Percentiles rank a stretch among this genome's conserved stretches.
Evolutionary conservation across 2,888 invertebrate genomes (phyloP).

Genomic region (Furcula furcula): DNA sequence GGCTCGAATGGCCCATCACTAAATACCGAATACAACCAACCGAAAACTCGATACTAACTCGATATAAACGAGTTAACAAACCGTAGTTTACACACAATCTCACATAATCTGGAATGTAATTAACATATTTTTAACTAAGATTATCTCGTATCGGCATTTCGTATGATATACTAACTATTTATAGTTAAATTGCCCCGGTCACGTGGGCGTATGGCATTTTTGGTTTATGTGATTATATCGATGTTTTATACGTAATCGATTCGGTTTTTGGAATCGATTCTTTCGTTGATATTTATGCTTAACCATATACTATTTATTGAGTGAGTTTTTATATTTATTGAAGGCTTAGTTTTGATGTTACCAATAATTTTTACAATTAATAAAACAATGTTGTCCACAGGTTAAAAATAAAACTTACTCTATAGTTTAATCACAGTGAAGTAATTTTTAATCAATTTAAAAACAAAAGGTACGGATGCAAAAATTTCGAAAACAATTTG

Average conservation of each 20-base stretch:
- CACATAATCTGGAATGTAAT: constrained; percentile 26
- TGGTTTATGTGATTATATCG: constrained; percentile 33
- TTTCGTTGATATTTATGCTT: constrained; percentile 25
- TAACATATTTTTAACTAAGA: constrained; percentile 29
- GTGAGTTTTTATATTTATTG: constrained; percentile 17
- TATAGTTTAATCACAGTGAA: too few relatives aligned
- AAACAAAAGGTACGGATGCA: too few relatives aligned
- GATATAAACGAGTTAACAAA: constrained; percentile 1
- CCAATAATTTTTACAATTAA: too few relatives aligned
- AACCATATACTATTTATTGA: constrained; percentile 25
- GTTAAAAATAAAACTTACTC: too few relatives aligned
- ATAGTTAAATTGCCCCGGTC: constrained; percentile 12
- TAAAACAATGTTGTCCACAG: too few relatives aligned
- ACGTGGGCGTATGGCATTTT: constrained; percentile 33
- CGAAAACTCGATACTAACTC: background rate
- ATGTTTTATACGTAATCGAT: constrained; percentile 36
- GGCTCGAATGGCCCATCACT: background rate
- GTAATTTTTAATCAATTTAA: too few relatives aligned
- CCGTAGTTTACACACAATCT: constrained; percentile 1
- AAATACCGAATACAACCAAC: background rate
- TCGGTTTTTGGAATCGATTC: constrained; percentile 33
- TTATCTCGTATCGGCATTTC: constrained; percentile 21
- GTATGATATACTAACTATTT: constrained; percentile 21
- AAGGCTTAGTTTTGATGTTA: too few relatives aligned
- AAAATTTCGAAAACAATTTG: too few relatives aligned